Evolutionary conservation across 2,888 invertebrate genomes (phyloP), one percentile per base, ranked within the genome.

Genomic region (Lepidonotus clava): DNA sequence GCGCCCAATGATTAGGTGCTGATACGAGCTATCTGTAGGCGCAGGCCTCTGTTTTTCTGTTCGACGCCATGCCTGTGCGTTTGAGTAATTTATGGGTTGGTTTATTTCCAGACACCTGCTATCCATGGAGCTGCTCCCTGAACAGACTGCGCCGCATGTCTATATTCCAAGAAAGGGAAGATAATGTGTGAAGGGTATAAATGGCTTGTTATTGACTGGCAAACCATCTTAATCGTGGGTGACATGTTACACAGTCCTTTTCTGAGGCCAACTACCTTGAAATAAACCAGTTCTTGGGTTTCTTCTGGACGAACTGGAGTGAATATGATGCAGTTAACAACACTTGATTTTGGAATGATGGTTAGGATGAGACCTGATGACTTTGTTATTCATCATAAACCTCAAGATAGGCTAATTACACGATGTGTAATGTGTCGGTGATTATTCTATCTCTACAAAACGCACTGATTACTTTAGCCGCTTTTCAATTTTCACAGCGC

Each of bases 401-500:
- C 71, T 71, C 18, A 71, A 21, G 34, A 38, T 34, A n/a, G 71
- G 36, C 71, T 71, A 71, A 71, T 71, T 38, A 38, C 36, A 71
- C 71, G 71, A 34, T 34, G 71, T 71, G 71, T 38, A 36, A 34
- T 38, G 71, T 71, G 71, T 71, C 21, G 71, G 38, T 71, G 71
- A 71, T 71, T 71, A 71, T 38, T 36, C 71, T 38, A 71, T 71
- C 71, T 71, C 71, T 38, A 51, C 80, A 80, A 80, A 80, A 80
- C 28, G 51, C 46, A 80, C 28, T 51, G 80, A 80, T 80, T 46
- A 80, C 80, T 51, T 80, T 41, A 80, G 41, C 80, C 41, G 24
- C 80, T 0, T 28, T 24, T 41, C 46, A 80, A 51, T 80, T 80
- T 80, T 41, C 80, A 80, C 51, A 51, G 80, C 18, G 46, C 24